Evolutionary conservation across 23 tunicate species (phyloP), one percentile per base, ranked within the genome.

Genomic region (Corella eumyota): DNA sequence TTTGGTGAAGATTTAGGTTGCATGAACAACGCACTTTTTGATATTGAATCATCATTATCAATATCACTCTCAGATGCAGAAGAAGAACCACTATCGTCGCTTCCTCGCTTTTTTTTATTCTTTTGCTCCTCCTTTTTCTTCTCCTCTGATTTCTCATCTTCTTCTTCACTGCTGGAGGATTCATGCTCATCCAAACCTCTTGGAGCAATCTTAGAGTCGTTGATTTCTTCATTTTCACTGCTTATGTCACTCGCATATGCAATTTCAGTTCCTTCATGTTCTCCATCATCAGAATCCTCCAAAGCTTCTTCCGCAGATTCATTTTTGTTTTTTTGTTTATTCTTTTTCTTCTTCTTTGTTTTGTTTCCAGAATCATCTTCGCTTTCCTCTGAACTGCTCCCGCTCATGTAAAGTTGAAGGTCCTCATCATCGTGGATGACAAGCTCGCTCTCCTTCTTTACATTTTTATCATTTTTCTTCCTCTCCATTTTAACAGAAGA

Each of bases 201-300:
- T 25, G 95, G 95, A 49, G 68, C 95, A 32, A 82, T 69, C 50
- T 69, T 71, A 1, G 79, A 66, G 34, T 85, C 95, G 45, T 62
- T 60, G 6, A 48, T 60, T 25, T 60, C 76, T 44, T 78, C 96
- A 29, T 73, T 70, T 50, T 88, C 96, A 48, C 88, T 78, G 54
- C 91, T 80, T 0, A 80, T 60, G 47, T 90, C 97, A 60, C 91
- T 80, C 6, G 80, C 84, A 46, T 90, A 90, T 6, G 61, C 78
- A 29, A 83, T 58, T 65, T 90, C 97, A 31, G 63, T 45, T 36
- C 97, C 97, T 69, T 90, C 97, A 32, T 73, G 76, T 32, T 90
- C 97, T 25, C 97, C 97, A 59, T 90, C 97, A 70, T 90, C 97
- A 1, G 97, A 90, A 34, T 90, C 97, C 50, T 90, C 97, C 47